Conservation (phyloP, 2,113 vertebrate genomes). For the Pseudopipra pipra region DNA sequence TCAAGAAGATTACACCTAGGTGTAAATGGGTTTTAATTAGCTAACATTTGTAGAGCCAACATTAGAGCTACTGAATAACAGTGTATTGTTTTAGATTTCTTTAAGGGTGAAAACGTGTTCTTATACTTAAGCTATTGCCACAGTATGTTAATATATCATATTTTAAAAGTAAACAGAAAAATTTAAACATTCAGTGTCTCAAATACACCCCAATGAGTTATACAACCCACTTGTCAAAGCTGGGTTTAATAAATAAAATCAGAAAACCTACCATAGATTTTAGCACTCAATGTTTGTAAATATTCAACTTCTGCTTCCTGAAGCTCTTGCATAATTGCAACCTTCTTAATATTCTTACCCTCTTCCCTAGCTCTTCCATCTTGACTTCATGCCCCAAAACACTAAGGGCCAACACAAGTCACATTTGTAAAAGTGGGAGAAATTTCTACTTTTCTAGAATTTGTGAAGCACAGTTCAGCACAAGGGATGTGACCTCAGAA, state of each 20-base stretch:
- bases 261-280: not conserved
- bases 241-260: not conserved
- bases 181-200: not conserved
- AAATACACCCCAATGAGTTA: not conserved
- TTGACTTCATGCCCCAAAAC: not conserved
- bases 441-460: not conserved
- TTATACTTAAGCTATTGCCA: not conserved
- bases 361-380: not conserved
- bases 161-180: not conserved
- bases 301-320: not conserved
- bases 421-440: not conserved
- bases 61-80: not conserved
- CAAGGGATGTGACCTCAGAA: not conserved
- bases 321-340: not conserved
- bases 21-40: not conserved
- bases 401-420: not conserved
- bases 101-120: not conserved
- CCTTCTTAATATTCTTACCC: not conserved
- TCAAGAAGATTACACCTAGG: not conserved
- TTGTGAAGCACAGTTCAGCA: not conserved
- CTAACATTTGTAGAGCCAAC: not conserved
- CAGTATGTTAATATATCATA: not conserved
- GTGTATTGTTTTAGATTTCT: not conserved
- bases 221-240: not conserved
- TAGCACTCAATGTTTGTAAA: not conserved